phyloP scores from a whole-genome alignment of 2,888 invertebrate species.

The Cryptocephalus moraei region DNA sequence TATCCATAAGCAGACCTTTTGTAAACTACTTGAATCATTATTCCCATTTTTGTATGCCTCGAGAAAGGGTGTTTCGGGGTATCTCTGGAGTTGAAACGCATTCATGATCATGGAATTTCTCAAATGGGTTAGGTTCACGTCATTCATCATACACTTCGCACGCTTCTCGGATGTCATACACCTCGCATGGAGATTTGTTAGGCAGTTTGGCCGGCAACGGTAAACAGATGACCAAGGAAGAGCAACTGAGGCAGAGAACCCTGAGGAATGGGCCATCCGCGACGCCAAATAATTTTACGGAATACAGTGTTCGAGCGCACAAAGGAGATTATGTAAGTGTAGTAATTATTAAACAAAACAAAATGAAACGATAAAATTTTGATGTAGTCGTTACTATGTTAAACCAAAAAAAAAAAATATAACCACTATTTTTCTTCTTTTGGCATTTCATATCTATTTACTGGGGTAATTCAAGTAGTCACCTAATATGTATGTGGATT shows the following conservation, averaged over 20 bases:
- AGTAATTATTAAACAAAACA: neutral
- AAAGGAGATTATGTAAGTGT: constrained; percentile 60
- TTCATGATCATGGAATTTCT: no score
- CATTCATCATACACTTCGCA: constrained; percentile 95
- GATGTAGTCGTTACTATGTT: no score
- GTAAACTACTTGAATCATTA: no score
- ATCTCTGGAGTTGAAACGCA: no score
- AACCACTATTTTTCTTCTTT: no score
- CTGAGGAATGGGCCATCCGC: constrained; percentile 50
- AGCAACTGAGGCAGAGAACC: constrained; percentile 66
- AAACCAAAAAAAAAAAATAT: no score
- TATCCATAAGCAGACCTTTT: no score
- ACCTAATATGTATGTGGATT: no score
- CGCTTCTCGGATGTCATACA: constrained; percentile 86
- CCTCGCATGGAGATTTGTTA: constrained; percentile 85
- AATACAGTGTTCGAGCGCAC: constrained; percentile 54
- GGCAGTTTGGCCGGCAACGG: constrained; percentile 51
- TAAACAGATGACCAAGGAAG: constrained; percentile 73
- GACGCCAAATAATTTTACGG: constrained; percentile 43
- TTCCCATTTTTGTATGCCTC: no score
- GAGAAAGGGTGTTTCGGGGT: no score
- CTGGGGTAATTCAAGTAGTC: no score
- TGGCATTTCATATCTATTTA: no score
- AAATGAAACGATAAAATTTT: neutral
- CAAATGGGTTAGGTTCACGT: constrained; percentile 53